These are phyloP conservation scores for Polydrusus pterygomalis DNA, from an alignment of 2,888 invertebrate species.

Conservation along the genomic window DNA sequence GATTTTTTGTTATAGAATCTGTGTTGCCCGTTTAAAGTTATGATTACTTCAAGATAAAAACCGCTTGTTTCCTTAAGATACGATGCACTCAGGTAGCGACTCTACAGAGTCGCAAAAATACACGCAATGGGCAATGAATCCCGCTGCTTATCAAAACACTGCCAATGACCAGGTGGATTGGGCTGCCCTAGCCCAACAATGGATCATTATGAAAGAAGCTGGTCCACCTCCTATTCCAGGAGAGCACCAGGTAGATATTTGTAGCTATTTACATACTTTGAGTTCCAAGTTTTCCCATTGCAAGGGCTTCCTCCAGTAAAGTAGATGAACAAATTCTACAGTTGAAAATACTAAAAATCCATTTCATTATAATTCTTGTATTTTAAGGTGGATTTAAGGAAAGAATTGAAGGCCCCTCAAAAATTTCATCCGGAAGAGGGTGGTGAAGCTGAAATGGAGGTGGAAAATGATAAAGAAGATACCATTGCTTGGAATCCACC, in stretches of 20 bases:
- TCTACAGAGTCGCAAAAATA: conserved; percentile 75
- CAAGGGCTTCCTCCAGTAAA: no score
- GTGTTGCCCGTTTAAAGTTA: not conserved
- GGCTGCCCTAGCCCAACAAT: conserved; percentile 97
- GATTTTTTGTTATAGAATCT: not conserved
- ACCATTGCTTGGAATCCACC: conserved; percentile 69
- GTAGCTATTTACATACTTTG: not conserved
- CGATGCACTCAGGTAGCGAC: conserved; percentile 78
- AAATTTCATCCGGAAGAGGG: conserved; percentile 71
- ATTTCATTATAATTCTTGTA: not conserved
- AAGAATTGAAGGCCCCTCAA: not conserved
- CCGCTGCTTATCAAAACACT: conserved; percentile 87
- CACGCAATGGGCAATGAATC: conserved; percentile 86
- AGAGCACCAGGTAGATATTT: conserved; percentile 49
- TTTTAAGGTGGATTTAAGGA: not conserved
- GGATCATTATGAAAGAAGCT: conserved; percentile 96
- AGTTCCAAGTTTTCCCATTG: no score
- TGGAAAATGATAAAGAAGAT: conserved; percentile 85
- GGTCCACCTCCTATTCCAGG: conserved; percentile 69
- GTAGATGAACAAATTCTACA: no score
- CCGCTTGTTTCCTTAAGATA: not conserved
- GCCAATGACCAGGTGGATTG: conserved; percentile 91
- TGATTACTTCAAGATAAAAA: not conserved
- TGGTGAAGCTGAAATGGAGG: conserved; percentile 92
- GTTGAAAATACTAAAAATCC: no score